Conservation (phyloP, 2,888 invertebrate genomes). For the Ormyrus labotus region DNA sequence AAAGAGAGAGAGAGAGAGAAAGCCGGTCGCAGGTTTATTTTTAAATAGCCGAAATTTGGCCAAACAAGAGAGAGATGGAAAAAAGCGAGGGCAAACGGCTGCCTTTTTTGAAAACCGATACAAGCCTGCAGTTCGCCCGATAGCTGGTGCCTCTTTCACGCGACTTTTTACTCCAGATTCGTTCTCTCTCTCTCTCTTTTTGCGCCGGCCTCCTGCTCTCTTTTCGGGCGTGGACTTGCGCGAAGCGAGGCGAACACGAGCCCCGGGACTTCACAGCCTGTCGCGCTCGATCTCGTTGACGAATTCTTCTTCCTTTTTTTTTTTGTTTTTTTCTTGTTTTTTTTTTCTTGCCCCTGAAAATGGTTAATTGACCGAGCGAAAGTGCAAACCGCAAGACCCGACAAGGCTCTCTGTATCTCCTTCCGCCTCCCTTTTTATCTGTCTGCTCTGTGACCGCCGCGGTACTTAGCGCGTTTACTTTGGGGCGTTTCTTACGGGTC, state of each 20-base stretch:
- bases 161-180: conserved; percentile 23
- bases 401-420: neutral
- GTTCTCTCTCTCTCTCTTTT: neutral
- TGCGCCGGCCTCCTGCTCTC: neutral
- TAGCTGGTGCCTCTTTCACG: conserved; percentile 61
- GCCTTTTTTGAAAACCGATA: conserved; percentile 71
- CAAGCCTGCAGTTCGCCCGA: conserved; percentile 40
- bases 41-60: conserved; percentile 36
- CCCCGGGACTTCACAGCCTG: conserved; percentile 71
- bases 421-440: conserved; percentile 1
- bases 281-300: conserved; percentile 72
- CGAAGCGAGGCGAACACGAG: conserved; percentile 66
- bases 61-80: conserved; percentile 48
- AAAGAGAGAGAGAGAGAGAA: neutral
- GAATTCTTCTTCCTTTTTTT: conserved; percentile 55
- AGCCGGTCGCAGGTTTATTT: conserved; percentile 8
- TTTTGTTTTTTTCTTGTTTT: conserved; percentile 57
- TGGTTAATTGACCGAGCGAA: conserved; percentile 72
- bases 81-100: conserved; percentile 48
- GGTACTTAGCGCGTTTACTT: too few species aligned
- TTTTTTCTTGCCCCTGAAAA: conserved; percentile 61
- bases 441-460: neutral
- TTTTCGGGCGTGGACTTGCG: neutral
- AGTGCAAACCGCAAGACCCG: conserved; percentile 57
- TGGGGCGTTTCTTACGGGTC: too few species aligned